Evolutionary conservation across 2,113 vertebrate genomes (phyloP), one percentile per base, ranked within the genome.

Genomic region (Tetraodon nigroviridis): DNA sequence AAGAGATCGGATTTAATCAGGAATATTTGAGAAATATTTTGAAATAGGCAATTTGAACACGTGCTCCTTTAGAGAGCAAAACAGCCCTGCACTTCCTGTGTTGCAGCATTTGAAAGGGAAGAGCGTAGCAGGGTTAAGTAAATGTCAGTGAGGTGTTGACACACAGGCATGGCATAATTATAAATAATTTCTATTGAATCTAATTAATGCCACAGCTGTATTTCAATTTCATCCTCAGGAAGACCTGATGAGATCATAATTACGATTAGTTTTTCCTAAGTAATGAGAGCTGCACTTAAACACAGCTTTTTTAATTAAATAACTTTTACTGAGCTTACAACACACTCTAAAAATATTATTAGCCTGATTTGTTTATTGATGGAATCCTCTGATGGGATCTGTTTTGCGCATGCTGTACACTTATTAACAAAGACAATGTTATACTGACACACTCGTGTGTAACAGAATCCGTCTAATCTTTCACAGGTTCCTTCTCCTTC

Each of bases 401-500:
- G 3, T 27, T 27, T 27, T 27, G 24, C 24, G 24, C 24, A 27
- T 27, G 24, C 24, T 27, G 24, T 27, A 27, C 24, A 27, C 5
- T 27, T 27, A 27, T 27, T 27, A 27, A 27, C 24, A 13, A 18
- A 54, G 7, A 17, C 24, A 18, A 18, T 48, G 17, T 57, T 7
- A 20, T n/a, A 46, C 15, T 27, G 3, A 12, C 13, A 27, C 24
- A 7, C 16, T 48, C 16, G 6, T 53, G 14, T 29, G 2, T 27
- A 15, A 18, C 16, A 8, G 45, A 24, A 20, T 51, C 7, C 51
- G 15, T 61, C 11, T 62, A 14, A 68, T n/a, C 19, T 7, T 58
- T 20, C 48, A 44, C 82, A 99, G 97, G 96, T 71, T 98, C 97
- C 17, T 99, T 99, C 73, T 98, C 97, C 0, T 98, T 99, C 82